These are phyloP conservation scores for Mustela erminea DNA, from an alignment of 2,797 vertebrate genomes.

Conservation along the genomic window DNA sequence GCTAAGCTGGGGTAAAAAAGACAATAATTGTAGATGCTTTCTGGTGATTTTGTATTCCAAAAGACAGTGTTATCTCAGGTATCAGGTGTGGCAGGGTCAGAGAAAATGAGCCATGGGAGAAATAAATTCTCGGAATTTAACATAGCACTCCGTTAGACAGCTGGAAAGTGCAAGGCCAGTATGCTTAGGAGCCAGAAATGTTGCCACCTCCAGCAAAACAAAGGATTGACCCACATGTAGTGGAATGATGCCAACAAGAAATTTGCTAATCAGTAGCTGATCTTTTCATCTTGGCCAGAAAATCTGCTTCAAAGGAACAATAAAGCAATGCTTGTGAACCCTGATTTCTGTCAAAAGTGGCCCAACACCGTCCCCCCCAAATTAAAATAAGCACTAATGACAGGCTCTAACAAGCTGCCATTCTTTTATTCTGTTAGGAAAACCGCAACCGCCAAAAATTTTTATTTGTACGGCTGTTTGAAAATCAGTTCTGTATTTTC, in stretches of 20 bases:
- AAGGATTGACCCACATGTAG: background rate
- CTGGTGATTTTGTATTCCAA: background rate
- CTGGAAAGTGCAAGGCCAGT: constrained; percentile 1
- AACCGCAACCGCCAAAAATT: background rate
- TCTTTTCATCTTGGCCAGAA: background rate
- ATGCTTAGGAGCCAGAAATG: constrained; percentile 51
- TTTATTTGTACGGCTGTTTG: background rate
- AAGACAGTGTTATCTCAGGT: background rate
- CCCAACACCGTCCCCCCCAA: background rate
- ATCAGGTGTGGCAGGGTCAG: background rate
- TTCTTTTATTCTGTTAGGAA: background rate
- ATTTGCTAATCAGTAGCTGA: constrained; percentile 17
- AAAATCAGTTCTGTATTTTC: background rate
- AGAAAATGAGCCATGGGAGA: constrained; percentile 1
- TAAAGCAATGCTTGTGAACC: background rate
- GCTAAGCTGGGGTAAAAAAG: background rate
- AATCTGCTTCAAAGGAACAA: constrained; percentile 21
- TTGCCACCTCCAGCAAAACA: constrained; percentile 75
- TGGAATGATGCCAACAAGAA: constrained; percentile 47
- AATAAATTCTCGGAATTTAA: constrained; percentile 40
- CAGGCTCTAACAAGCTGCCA: background rate
- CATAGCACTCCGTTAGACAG: constrained; percentile 19
- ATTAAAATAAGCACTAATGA: background rate
- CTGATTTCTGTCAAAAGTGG: constrained; percentile 34
- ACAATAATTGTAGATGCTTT: background rate